Conservation (phyloP, 2,888 invertebrate species). For the Phyto melanocephala region DNA sequence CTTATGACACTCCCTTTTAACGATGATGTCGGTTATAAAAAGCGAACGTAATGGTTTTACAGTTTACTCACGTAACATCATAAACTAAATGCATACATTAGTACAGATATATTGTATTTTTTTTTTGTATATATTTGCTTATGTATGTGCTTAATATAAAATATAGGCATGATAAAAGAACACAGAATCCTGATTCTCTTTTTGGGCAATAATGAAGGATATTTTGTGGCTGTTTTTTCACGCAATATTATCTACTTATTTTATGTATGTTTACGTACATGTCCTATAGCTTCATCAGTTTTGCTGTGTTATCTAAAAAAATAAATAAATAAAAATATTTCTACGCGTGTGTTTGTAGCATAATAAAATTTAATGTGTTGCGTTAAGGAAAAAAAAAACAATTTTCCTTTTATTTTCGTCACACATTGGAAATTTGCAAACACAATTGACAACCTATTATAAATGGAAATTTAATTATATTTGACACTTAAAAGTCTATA, state of each 20-base stretch:
- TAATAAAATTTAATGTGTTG: background rate
- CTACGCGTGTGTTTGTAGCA: too few species aligned
- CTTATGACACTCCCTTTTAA: background rate
- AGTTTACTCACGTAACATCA: background rate
- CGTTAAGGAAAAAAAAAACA: background rate
- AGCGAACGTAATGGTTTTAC: background rate
- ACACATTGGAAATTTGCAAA: background rate
- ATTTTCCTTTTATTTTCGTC: background rate
- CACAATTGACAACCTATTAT: too few species aligned
- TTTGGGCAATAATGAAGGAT: too few species aligned
- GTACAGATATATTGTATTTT: too few species aligned
- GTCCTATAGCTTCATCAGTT: too few species aligned
- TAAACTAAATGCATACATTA: constrained; percentile 3
- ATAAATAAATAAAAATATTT: too few species aligned
- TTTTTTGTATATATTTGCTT: background rate
- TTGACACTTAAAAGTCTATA: too few species aligned
- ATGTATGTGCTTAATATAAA: background rate
- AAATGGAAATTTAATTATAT: too few species aligned
- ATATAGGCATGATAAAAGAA: background rate
- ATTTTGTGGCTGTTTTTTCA: background rate
- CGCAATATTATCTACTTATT: background rate
- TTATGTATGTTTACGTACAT: too few species aligned
- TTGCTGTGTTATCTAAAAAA: too few species aligned
- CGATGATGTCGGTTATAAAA: background rate
- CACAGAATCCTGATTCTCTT: background rate